A percentile compares a stretch with the other conserved stretches of the same genome.
These are phyloP conservation scores for Dryobotodes eremita DNA, from an alignment of 2,888 invertebrate genomes.

Conservation along the genomic window DNA sequence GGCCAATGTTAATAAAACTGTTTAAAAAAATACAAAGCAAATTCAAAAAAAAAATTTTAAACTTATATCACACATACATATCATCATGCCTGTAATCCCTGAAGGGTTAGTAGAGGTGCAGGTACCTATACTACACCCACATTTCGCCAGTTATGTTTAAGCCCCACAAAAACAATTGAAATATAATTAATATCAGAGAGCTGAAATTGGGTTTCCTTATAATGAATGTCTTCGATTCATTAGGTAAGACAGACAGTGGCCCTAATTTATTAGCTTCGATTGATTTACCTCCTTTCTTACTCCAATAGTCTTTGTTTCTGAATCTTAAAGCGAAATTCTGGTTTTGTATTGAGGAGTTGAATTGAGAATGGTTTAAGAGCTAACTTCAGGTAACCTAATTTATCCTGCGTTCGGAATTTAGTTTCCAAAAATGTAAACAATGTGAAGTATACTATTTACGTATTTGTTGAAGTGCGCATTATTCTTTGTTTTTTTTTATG, in stretches of 20 bases:
- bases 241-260: conserved; percentile 39
- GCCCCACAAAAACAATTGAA: not conserved
- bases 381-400: not conserved
- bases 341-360: conserved; percentile 16
- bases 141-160: not conserved
- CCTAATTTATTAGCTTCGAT: conserved; percentile 43
- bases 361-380: no score
- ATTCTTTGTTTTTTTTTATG: no score
- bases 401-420: not conserved
- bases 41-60: no score
- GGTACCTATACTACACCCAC: not conserved
- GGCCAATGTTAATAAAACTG: no score
- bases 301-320: conserved; percentile 35
- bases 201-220: conserved; percentile 31
- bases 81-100: not conserved
- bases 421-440: not conserved
- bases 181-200: conserved; percentile 1
- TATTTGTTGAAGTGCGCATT: no score
- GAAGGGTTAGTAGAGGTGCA: not conserved
- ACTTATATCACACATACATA: no score
- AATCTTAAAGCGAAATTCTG: conserved; percentile 11
- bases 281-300: conserved; percentile 45
- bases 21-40: no score
- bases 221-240: conserved; percentile 59
- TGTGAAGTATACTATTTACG: no score